phyloP scores from a whole-genome alignment of 2,113 vertebrate species.

The Ornithorhynchus anatinus region DNA sequence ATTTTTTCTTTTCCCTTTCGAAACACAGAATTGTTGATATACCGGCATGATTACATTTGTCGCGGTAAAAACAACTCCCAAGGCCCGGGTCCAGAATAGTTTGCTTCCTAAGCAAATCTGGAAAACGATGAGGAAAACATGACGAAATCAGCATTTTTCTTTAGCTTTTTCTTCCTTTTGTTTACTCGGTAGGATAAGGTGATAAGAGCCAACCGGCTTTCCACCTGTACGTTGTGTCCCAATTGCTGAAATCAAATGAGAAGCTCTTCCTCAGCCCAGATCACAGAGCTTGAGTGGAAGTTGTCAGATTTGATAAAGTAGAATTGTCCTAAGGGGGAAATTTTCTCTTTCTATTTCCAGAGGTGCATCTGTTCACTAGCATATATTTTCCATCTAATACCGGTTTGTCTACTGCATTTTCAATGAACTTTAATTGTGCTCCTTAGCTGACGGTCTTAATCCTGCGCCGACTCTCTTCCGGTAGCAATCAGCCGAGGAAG shows the following conservation, averaged over 20 bases:
- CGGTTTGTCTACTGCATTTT: constrained; percentile 57
- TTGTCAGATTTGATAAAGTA: constrained; percentile 65
- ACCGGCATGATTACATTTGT: constrained; percentile 17
- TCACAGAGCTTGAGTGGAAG: constrained; percentile 50
- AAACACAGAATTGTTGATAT: constrained; percentile 2
- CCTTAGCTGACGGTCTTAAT: constrained; percentile 72
- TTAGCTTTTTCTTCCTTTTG: not conserved
- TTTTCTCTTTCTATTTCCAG: constrained; percentile 59
- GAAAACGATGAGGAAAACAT: constrained; percentile 5
- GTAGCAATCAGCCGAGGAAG: constrained; percentile 67
- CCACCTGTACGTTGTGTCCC: constrained; percentile 6
- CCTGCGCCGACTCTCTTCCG: constrained; percentile 70
- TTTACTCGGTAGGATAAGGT: constrained; percentile 38
- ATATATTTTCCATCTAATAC: constrained; percentile 47
- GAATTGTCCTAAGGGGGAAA: constrained; percentile 54
- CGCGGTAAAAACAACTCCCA: not conserved
- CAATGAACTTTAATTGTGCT: constrained; percentile 70
- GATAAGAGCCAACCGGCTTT: constrained; percentile 41
- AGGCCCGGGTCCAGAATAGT: not conserved
- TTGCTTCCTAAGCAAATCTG: constrained; percentile 5
- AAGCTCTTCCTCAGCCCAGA: constrained; percentile 39
- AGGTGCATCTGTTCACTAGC: constrained; percentile 62
- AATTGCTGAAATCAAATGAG: constrained; percentile 55
- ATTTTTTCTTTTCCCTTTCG: not conserved
- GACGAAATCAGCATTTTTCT: not conserved